Evolutionary conservation across 2,113 vertebrate species (phyloP).

Genomic region (Camelus bactrianus): DNA sequence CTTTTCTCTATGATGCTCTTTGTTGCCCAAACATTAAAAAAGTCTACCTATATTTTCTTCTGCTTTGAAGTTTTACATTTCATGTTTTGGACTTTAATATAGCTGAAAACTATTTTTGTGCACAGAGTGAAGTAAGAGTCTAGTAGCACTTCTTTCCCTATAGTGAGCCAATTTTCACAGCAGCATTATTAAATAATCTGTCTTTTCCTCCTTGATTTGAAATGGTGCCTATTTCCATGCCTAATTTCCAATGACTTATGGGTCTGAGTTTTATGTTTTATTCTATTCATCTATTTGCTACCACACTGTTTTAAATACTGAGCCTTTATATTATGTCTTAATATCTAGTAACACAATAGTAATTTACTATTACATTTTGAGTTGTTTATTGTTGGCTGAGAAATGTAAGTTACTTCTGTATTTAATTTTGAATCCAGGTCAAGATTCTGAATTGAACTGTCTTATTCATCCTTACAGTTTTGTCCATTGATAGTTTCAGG

Average conservation of each 20-base stretch:
- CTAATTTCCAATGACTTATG: slow-evolving; percentile 1
- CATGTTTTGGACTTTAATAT: slow-evolving; percentile 8
- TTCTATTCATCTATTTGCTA: background rate
- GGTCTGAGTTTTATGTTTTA: background rate
- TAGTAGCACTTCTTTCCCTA: background rate
- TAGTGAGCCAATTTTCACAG: background rate
- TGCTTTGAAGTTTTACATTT: slow-evolving; percentile 34
- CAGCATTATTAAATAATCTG: background rate
- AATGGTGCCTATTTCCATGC: background rate
- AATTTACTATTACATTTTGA: slow-evolving; percentile 13
- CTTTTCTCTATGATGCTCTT: background rate
- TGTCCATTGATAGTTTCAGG: background rate
- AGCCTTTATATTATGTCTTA: background rate
- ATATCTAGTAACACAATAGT: background rate
- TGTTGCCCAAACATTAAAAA: background rate
- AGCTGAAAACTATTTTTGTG: slow-evolving; percentile 30
- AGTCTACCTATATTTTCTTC: background rate
- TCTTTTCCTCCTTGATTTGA: slow-evolving; percentile 6
- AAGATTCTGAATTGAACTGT: background rate
- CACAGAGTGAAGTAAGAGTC: background rate
- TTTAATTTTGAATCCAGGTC: background rate
- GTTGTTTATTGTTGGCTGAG: background rate
- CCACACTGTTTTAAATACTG: background rate
- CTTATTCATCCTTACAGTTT: background rate
- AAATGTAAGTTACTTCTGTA: background rate